Evolutionary conservation across 2,888 invertebrate genomes (phyloP).

Genomic region (Drosophila putrida): DNA sequence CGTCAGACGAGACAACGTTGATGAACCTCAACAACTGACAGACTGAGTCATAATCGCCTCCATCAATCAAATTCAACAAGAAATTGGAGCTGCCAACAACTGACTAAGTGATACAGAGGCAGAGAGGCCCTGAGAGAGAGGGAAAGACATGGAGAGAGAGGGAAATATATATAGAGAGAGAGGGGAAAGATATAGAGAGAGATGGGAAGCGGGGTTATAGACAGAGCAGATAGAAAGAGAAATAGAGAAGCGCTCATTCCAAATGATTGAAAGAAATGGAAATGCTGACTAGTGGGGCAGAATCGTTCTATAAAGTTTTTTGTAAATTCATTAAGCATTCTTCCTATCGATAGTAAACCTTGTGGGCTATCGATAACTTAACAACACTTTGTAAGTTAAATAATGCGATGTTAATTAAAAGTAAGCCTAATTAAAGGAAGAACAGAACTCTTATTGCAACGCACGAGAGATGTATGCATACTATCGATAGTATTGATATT

Average conservation of each 20-base stretch:
- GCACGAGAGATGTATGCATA: no score
- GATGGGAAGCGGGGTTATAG: not conserved
- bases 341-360: no score
- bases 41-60: conserved; percentile 71
- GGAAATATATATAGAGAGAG: not conserved
- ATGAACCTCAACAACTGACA: conserved; percentile 29
- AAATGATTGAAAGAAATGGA: not conserved
- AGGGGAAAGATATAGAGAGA: conserved; percentile 1
- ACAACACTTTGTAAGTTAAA: no score
- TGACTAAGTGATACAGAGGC: conserved; percentile 13
- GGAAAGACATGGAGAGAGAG: not conserved
- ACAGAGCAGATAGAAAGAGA: no score
- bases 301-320: no score
- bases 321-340: no score
- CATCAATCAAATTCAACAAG: conserved; percentile 67
- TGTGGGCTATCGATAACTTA: no score
- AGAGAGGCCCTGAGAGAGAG: conserved; percentile 1
- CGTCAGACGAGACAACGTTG: conserved; percentile 24
- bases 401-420: no score
- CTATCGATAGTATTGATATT: no score
- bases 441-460: no score
- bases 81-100: conserved; percentile 45
- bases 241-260: not conserved
- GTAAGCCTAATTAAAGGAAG: no score
- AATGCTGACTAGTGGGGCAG: no score